Base-by-base conservation (phyloP, 2,888 invertebrate genomes). In the Hetaerina titia region DNA sequence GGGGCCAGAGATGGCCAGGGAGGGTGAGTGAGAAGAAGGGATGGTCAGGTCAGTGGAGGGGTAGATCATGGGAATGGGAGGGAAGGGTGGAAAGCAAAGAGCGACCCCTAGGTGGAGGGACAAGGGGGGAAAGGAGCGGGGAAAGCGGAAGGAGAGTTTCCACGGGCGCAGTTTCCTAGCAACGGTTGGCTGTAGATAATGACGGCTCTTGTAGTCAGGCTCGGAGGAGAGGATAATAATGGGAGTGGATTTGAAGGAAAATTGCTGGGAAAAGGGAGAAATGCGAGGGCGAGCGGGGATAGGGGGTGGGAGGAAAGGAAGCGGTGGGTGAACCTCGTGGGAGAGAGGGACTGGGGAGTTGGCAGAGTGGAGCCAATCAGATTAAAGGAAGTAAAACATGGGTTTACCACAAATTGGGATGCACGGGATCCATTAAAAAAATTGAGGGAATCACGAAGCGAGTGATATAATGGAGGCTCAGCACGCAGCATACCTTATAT, bases 141-240 rank as follows among this genome's bases (percentile, higher is more conserved):
- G 89, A 57, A 22, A 57, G 57, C n/a, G 56, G 89, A 58, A 58
- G 89, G 58, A 19, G 57, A 58, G n/a, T 56, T 89, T 89, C 89
- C 89, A 89, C 89, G 89, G 69, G 69, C 92, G 92, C 69, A 92
- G 64, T 92, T 92, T 92, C 74, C 92, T 92, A 92, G 92, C 92
- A 69, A 92, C 92, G 92, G 92, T 92, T 92, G 92, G 92, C 74
- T 92, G 92, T 92, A 74, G 92, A 92, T 92, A 92, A 92, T 92
- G 92, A 92, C 74, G 69, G 92, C 92, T 92, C 92, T 92, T 92
- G 92, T 69, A 92, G 90, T 63, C 63, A 90, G 64, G 63, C 90
- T 90, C 64, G 58, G 89, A 89, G 92, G 69, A 69, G 92, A 92
- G 74, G 69, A 92, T 92, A 92, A 92, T 92, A 92, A 92, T 74